Percentiles rank a stretch among this genome's conserved stretches.
phyloP scores from a whole-genome alignment of 2,797 vertebrate genomes.

The Gymnothorax reevesii region DNA sequence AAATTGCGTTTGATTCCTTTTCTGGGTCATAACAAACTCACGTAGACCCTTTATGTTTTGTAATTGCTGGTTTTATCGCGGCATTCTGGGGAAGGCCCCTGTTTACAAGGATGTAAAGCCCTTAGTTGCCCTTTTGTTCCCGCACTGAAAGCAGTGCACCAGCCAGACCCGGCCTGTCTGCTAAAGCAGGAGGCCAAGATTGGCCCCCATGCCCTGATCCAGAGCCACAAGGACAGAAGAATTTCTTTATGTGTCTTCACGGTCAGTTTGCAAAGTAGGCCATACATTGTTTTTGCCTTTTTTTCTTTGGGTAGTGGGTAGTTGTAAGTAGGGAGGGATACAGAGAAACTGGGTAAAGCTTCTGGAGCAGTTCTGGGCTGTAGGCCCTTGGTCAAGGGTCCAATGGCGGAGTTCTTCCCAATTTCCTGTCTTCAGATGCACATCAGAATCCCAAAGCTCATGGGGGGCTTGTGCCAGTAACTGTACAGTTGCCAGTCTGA shows the following conservation, averaged over 20 bases:
- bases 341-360: no score
- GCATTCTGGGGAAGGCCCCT: background rate
- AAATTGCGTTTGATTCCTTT: no score
- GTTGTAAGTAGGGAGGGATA: no score
- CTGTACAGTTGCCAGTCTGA: no score
- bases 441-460: no score
- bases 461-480: no score
- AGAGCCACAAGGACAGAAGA: background rate
- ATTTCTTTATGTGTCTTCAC: background rate
- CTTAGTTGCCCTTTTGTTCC: background rate
- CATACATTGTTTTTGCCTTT: background rate
- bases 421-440: no score
- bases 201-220: background rate
- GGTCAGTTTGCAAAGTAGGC: slow-evolving; percentile 15
- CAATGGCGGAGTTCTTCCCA: no score
- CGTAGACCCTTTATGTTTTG: no score
- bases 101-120: background rate
- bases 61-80: background rate
- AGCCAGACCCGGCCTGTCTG: background rate
- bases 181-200: background rate
- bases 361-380: no score
- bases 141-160: background rate
- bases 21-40: no score
- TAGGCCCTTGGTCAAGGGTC: no score
- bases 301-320: background rate